Percentiles rank a stretch among this genome's conserved stretches.
phyloP scores from a whole-genome alignment of 2,113 vertebrate species.

The Bubo scandiacus region DNA sequence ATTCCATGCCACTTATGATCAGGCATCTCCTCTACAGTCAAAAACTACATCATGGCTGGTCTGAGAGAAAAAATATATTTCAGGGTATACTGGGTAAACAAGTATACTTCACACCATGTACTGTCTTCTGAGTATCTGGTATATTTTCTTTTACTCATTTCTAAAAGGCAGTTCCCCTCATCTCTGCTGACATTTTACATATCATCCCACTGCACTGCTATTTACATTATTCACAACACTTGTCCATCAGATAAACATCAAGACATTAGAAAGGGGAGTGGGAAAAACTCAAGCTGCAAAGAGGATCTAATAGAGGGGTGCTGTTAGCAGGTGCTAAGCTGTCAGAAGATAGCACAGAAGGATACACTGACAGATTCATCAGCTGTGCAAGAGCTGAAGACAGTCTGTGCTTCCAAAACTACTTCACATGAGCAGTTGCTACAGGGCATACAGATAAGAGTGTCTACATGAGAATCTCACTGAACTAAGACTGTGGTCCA shows the following conservation, averaged over 20 bases:
- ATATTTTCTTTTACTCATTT: not conserved
- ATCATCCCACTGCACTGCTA: not conserved
- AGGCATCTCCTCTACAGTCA: not conserved
- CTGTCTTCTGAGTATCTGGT: not conserved
- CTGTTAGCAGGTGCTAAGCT: not conserved
- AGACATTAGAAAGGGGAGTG: not conserved
- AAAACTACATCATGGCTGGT: not conserved
- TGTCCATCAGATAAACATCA: not conserved
- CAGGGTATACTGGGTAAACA: not conserved
- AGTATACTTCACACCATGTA: not conserved
- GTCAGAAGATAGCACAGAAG: not conserved
- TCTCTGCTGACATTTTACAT: not conserved
- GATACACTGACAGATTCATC: not conserved
- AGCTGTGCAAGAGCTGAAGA: not conserved
- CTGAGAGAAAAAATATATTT: not conserved
- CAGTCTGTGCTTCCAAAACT: not conserved
- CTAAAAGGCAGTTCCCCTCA: not conserved
- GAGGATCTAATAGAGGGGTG: not conserved
- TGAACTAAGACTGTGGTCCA: not conserved
- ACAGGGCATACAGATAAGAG: not conserved
- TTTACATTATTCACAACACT: not conserved
- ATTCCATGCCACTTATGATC: not conserved
- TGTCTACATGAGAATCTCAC: not conserved
- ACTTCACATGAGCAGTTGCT: not conserved
- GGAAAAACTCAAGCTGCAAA: not conserved